Conservation (phyloP, 2,797 vertebrate species). For the Psittacula echo region DNA sequence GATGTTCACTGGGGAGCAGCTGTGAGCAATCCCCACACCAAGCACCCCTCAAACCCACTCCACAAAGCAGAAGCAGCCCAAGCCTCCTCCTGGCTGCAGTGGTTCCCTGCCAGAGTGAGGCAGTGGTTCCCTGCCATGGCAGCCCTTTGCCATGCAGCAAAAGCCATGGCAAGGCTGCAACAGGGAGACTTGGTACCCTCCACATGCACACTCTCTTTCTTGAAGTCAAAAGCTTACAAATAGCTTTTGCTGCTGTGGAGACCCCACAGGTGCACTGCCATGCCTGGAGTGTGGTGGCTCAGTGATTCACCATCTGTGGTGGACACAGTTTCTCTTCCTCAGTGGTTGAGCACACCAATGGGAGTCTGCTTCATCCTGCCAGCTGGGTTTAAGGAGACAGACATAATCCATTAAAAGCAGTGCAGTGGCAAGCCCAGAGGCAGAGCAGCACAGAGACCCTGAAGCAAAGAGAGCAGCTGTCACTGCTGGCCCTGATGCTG, state of each 20-base stretch:
- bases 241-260: neutral
- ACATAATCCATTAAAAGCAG: neutral
- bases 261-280: neutral
- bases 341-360: accelerated
- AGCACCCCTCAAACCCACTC: neutral
- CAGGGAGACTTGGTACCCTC: neutral
- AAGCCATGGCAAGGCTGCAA: neutral
- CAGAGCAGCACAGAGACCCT: accelerated
- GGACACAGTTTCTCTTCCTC: neutral
- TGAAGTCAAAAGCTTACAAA: neutral
- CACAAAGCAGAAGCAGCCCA: neutral
- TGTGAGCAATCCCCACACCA: neutral
- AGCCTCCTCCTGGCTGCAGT: neutral
- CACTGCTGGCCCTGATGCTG: neutral
- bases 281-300: neutral
- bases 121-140: neutral
- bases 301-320: accelerated
- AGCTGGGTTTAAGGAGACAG: neutral
- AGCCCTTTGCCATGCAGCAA: neutral
- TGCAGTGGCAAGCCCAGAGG: neutral
- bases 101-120: neutral
- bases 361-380: neutral
- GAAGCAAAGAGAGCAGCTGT: neutral
- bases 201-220: neutral
- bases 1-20: neutral